Evolutionary conservation across 1,140 invertebrate genomes (phyloP), one percentile per base, ranked within the genome.

Genomic region (Zaprionus taronus): DNA sequence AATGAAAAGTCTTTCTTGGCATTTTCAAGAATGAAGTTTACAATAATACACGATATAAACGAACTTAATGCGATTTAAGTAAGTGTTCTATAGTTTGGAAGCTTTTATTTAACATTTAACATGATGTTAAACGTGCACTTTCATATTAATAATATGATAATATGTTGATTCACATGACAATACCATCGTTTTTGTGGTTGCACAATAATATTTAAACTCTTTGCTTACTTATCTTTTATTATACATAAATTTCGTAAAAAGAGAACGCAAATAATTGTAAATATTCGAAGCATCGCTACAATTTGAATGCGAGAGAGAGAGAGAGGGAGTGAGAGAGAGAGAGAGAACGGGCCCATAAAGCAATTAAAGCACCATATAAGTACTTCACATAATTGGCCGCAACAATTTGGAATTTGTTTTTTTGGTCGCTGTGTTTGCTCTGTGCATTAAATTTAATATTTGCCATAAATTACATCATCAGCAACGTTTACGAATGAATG

Each of bases 381-480:
- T 81, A 60, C 84, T 79, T 78, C 73, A 83, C 84, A 87, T 87
- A 87, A 87, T 89, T 89, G 83, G 73, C 61, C 58, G 70, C 64
- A 66, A 56, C 65, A 77, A 80, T 83, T 79, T 38, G 34, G 41
- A 72, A 80, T 72, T 72, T 58, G 69, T 77, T 69, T 74, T 72
- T 72, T 68, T 56, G 67, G 34, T 79, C 62, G 36, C 24, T 65
- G 53, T 71, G 41, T 44, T 61, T 38, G 71, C 51, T 51, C 20
- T 74, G 61, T 17, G 47, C 68, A 85, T 84, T 86, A 83, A 90
- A 90, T 89, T 89, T 85, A 89, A 90, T 80, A 83, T 74, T 56
- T 68, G 55, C 69, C 85, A 81, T 89, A 89, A 89, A 89, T 89
- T 90, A 90, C 84, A 90, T 89, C 84, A 89, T 89, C 84, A 67